These are phyloP conservation scores for Channallabes apus DNA, from an alignment of 2,797 vertebrate genomes.

Conservation along the genomic window DNA sequence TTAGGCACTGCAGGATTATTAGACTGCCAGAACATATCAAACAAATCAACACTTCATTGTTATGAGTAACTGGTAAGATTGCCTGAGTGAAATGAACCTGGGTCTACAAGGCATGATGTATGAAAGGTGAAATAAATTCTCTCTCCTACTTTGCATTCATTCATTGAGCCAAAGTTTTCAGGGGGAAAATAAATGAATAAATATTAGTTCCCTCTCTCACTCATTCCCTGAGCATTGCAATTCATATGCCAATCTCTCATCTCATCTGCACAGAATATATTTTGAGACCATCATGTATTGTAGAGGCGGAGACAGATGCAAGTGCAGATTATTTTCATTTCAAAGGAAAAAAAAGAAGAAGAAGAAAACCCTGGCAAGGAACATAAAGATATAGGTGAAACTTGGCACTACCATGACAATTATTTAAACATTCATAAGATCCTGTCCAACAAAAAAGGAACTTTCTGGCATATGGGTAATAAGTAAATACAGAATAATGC, in stretches of 20 bases:
- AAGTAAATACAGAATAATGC: neutral
- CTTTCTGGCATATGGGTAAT: neutral
- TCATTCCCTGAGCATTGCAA: constrained; percentile 32
- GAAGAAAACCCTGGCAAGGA: too few relatives aligned
- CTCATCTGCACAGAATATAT: constrained; percentile 30
- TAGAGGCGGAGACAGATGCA: too few relatives aligned
- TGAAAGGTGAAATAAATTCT: constrained; percentile 36
- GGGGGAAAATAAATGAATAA: constrained; percentile 61
- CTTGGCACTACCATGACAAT: neutral
- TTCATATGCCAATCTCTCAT: constrained; percentile 53
- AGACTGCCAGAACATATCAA: neutral
- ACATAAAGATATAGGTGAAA: too few relatives aligned
- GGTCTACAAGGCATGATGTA: constrained; percentile 36
- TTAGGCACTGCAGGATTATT: neutral
- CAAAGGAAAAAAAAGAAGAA: too few relatives aligned
- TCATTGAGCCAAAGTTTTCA: constrained; percentile 49
- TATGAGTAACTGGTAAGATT: constrained; percentile 11
- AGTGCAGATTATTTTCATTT: too few relatives aligned
- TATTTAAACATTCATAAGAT: constrained; percentile 33
- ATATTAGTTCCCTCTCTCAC: constrained; percentile 52
- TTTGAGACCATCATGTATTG: constrained; percentile 6
- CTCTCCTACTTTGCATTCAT: constrained; percentile 34
- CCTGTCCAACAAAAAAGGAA: constrained; percentile 9
- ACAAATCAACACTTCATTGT: constrained; percentile 13
- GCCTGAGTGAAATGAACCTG: constrained; percentile 20